Evolutionary conservation across 2,888 invertebrate species (phyloP), one percentile per base, ranked within the genome.

Genomic region (Sinohyriopsis cumingii): DNA sequence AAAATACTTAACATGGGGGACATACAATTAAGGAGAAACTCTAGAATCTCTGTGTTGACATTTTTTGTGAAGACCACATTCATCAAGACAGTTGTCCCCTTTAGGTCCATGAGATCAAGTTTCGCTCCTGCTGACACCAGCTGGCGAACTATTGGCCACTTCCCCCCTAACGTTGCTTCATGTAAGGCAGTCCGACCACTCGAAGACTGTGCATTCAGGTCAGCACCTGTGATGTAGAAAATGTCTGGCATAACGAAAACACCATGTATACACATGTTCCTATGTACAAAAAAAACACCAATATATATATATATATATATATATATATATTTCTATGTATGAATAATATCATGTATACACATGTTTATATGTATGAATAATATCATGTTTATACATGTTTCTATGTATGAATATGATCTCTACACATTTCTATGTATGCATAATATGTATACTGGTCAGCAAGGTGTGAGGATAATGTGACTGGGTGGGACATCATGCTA

Each of bases 41-140:
- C 55, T 5, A 82, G 56, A 25, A 82, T 67, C 19, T 71, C 62
- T 24, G 75, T 15, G 45, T 77, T 72, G 4, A 68, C 65, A 45
- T 53, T 59, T 45, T 69, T 57, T 18, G 25, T 67, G 33, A 72
- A 74, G 59, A 77, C 71, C 19, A 76, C 33, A 59, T 75, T 71
- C 22, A 76, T 72, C 4, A 76, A 74, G 3, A 80, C 72, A 4
- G 78, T 77, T 24, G 84, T 81, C 12, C 77, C 77, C 18, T 81
- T 80, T 57, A 72, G 72, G 66, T 85, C 83, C 12, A 65, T 33
- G 22, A 78, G 67, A 56, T 83, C 77, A 3, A 83, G 67, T 62
- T 85, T 69, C 12, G 81, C 80, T 1, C 81, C 79, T 19, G 78
- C 76, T 1, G 72, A 69, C 19, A 86, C 61, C 63, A 86, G 71